A percentile compares a stretch with the other conserved stretches of the same genome.
phyloP scores from a whole-genome alignment of 1,140 invertebrate species.

The Pollicipes pollicipes region DNA sequence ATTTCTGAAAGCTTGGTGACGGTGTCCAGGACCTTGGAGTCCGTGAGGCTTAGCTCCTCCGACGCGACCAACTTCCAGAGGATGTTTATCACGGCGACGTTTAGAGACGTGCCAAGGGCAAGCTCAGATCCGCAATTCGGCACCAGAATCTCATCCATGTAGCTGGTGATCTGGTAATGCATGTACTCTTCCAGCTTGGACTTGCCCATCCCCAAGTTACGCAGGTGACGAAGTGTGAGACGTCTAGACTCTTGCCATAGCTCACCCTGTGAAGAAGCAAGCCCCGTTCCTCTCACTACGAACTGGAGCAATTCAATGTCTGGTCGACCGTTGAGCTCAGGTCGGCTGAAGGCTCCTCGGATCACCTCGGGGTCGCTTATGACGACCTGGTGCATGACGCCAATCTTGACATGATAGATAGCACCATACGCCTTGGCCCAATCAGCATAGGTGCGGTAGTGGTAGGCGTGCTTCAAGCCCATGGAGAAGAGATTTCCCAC shows the following conservation, averaged over 20 bases:
- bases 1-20: not conserved
- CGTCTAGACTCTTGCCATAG: not conserved
- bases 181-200: not conserved
- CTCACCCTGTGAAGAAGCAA: not conserved
- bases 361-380: slow-evolving; percentile 67
- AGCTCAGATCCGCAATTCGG: not conserved
- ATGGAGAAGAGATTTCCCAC: not conserved
- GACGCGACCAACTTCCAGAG: slow-evolving; percentile 46
- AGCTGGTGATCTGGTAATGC: not conserved
- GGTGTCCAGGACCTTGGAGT: not conserved
- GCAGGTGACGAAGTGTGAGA: not conserved
- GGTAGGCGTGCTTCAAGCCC: not conserved
- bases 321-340: slow-evolving; percentile 69
- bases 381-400: slow-evolving; percentile 61
- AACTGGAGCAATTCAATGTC: slow-evolving; percentile 38
- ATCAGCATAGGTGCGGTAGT: slow-evolving; percentile 20
- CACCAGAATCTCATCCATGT: not conserved
- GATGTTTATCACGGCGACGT: slow-evolving; percentile 42
- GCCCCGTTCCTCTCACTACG: not conserved
- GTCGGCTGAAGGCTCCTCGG: slow-evolving; percentile 57
- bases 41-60: not conserved
- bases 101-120: slow-evolving; percentile 1
- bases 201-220: too few relatives aligned
- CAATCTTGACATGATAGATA: slow-evolving; percentile 59
- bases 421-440: slow-evolving; percentile 55